Percentiles rank a stretch among this genome's conserved stretches.
Conservation (phyloP, 2,797 vertebrate genomes). For the Emys orbicularis region DNA sequence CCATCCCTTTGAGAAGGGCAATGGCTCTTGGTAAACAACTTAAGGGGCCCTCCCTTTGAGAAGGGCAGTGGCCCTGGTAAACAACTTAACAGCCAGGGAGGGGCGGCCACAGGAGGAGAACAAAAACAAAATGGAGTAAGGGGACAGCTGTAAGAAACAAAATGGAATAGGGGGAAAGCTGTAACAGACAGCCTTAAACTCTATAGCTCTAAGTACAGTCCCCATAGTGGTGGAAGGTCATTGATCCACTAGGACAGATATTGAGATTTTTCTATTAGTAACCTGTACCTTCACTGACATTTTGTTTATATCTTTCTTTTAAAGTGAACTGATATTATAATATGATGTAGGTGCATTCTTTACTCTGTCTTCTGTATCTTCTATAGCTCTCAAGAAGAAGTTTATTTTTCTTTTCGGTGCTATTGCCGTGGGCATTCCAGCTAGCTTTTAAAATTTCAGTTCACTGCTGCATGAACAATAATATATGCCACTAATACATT, state of each 20-base stretch:
- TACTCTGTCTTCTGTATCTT: constrained; percentile 36
- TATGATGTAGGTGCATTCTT: constrained; percentile 51
- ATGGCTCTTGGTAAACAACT: too few species aligned
- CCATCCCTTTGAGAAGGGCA: too few species aligned
- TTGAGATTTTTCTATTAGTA: not conserved
- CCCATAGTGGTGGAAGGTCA: not conserved
- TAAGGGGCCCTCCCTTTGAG: too few species aligned
- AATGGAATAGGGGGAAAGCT: too few species aligned
- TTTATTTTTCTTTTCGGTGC: constrained; percentile 63
- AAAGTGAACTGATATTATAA: constrained; percentile 47
- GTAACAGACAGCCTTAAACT: not conserved
- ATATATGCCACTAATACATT: not conserved
- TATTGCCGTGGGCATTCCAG: constrained; percentile 41
- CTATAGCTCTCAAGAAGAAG: constrained; percentile 21
- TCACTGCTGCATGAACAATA: constrained; percentile 12
- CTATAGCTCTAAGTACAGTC: not conserved
- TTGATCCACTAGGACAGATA: not conserved
- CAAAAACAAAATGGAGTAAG: too few species aligned
- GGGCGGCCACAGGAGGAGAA: too few species aligned
- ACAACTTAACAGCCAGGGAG: too few species aligned
- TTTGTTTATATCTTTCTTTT: constrained; percentile 54
- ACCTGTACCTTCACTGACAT: constrained; percentile 20
- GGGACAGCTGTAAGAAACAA: too few species aligned
- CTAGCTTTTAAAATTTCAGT: not conserved
- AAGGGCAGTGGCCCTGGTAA: too few species aligned